A percentile compares a stretch with the other conserved stretches of the same genome.
Conservation (phyloP, 2,888 invertebrate species). For the Therioaphis trifolii region DNA sequence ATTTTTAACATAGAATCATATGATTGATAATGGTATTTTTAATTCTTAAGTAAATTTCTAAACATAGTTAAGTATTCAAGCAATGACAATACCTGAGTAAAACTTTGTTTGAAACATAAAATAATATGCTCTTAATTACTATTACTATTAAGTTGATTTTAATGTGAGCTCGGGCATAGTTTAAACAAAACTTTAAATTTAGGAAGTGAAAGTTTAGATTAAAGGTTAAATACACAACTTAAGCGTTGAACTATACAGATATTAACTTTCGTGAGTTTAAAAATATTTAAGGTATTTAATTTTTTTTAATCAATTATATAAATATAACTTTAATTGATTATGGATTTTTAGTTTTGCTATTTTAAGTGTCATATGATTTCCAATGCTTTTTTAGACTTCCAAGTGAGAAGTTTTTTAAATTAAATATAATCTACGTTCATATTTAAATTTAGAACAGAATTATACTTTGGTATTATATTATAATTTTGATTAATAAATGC, state of each 20-base stretch:
- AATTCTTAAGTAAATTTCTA: neutral
- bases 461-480: no score
- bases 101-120: neutral
- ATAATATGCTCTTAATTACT: neutral
- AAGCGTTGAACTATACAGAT: neutral
- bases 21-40: neutral
- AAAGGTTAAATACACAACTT: neutral
- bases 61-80: neutral
- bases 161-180: neutral
- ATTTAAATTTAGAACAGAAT: no score
- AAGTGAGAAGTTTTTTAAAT: no score
- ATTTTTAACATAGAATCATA: neutral
- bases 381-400: no score
- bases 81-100: neutral
- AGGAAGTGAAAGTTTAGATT: neutral
- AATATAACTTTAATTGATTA: no score
- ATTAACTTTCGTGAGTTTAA: no score
- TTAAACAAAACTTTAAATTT: neutral
- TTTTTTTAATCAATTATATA: no score
- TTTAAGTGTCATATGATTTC: no score
- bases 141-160: neutral
- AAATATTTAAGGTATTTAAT: no score
- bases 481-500: no score
- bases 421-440: no score
- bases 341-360: no score